Conservation (phyloP, 2,888 invertebrate species). For the Cephus rjabovi region DNA sequence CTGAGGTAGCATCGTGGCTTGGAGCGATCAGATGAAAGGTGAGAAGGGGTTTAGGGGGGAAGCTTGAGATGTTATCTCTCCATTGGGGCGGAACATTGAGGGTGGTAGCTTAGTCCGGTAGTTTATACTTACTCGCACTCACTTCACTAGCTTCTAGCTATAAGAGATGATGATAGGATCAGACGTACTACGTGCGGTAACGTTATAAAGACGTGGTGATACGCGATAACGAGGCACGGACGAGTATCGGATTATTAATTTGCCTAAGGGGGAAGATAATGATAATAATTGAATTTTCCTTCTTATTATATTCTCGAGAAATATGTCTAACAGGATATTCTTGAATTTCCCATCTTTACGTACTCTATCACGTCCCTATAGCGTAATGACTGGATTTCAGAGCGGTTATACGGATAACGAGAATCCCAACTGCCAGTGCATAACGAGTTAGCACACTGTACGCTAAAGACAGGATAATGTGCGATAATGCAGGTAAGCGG, state of each 20-base stretch:
- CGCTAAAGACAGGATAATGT: background rate
- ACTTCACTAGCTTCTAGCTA: conserved; percentile 48
- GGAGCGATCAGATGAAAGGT: background rate
- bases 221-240: conserved; percentile 47
- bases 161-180: conserved; percentile 56
- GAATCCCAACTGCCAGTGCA: background rate
- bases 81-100: conserved; percentile 52
- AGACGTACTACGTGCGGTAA: conserved; percentile 49
- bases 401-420: background rate
- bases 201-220: conserved; percentile 58
- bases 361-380: background rate
- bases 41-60: conserved; percentile 29
- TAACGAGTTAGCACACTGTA: too few species aligned
- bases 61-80: conserved; percentile 49
- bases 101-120: conserved; percentile 45
- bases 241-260: conserved; percentile 51
- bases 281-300: background rate
- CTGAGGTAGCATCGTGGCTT: background rate
- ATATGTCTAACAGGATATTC: background rate
- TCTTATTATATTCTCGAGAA: background rate
- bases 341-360: background rate
- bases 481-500: background rate
- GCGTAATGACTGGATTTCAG: background rate
- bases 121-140: conserved; percentile 55
- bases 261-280: background rate